Base-by-base conservation (phyloP, 2,113 vertebrate genomes). In the Macroglossus sobrinus region DNA sequence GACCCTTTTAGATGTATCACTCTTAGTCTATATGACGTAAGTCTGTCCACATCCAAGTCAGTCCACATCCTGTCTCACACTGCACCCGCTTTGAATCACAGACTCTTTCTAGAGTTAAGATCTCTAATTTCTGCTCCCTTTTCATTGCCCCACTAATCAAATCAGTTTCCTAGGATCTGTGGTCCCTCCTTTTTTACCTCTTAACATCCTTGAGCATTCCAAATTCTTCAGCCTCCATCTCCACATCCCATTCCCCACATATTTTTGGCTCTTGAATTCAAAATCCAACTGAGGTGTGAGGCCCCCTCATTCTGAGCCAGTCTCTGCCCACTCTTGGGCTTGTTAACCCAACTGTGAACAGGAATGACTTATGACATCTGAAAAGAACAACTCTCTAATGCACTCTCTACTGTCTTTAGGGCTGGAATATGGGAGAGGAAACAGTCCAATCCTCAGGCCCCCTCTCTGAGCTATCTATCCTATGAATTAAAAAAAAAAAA, bases 361-460 rank as follows among this genome's bases (percentile, higher is more conserved):
- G 66, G 50, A 82, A 76, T 64, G 50, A 61, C 26, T 71, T 84
- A 71, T 30, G 72, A 76, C 22, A 35, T 55, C 78, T 63, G 55
- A 93, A 96, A 80, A 88, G 10, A 90, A 68, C 35, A 96, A 43
- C 53, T n/a, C n/a, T n/a, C n/a, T n/a, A n/a, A n/a, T n/a, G n/a
- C n/a, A n/a, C n/a, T n/a, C n/a, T n/a, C n/a, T n/a, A n/a, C n/a
- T n/a, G n/a, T n/a, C 59, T 92, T 76, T 45, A 72, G 47, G 93
- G 33, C 28, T 94, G 19, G 50, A 61, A 86, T 79, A 53, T 10
- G 33, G 24, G 72, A 13, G 18, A 45, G 22, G 47, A 33, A 82
- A 86, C 0, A 96, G 5, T 8, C 30, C 57, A 40, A 76, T 72
- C 47, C 28, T 74, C 19, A 78, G 64, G 35, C 30, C 24, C 1